Conservation (phyloP, 2,888 invertebrate genomes). For the Lithodes maja region DNA sequence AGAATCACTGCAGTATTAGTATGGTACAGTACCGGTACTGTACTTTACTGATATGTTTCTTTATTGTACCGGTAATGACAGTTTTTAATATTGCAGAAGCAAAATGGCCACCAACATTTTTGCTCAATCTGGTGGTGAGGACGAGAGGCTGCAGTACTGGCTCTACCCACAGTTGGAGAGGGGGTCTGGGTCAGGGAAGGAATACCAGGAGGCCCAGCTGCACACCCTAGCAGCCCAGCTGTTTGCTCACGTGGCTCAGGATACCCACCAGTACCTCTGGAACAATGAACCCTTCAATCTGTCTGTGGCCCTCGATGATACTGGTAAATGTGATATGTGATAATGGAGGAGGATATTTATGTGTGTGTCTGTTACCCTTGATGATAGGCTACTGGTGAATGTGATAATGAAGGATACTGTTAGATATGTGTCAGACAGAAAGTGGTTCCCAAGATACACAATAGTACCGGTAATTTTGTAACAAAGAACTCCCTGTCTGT, state of each 20-base stretch:
- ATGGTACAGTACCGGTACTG: no score
- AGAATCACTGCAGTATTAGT: no score
- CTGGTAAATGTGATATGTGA: not conserved
- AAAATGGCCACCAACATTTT: slow-evolving; percentile 43
- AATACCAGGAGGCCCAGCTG: slow-evolving; percentile 40
- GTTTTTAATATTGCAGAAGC: slow-evolving; percentile 20
- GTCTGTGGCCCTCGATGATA: slow-evolving; percentile 21
- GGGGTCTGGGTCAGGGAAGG: slow-evolving; percentile 21
- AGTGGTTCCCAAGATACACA: no score
- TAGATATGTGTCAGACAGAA: no score
- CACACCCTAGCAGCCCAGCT: slow-evolving; percentile 39
- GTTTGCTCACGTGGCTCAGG: slow-evolving; percentile 47
- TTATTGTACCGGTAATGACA: not conserved
- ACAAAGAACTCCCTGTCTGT: no score
- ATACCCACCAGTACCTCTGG: slow-evolving; percentile 66
- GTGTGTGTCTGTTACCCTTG: no score
- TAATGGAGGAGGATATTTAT: no score
- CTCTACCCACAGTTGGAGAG: slow-evolving; percentile 46
- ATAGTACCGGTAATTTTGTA: no score
- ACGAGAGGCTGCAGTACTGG: slow-evolving; percentile 62
- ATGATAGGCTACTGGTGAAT: no score
- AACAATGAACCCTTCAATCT: slow-evolving; percentile 58
- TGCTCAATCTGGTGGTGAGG: slow-evolving; percentile 20
- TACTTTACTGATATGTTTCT: not conserved
- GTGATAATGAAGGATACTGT: no score